Percentiles rank a stretch among this genome's conserved stretches.
phyloP scores from a whole-genome alignment of 2,888 invertebrate genomes.

The Lysandra bellargus region DNA sequence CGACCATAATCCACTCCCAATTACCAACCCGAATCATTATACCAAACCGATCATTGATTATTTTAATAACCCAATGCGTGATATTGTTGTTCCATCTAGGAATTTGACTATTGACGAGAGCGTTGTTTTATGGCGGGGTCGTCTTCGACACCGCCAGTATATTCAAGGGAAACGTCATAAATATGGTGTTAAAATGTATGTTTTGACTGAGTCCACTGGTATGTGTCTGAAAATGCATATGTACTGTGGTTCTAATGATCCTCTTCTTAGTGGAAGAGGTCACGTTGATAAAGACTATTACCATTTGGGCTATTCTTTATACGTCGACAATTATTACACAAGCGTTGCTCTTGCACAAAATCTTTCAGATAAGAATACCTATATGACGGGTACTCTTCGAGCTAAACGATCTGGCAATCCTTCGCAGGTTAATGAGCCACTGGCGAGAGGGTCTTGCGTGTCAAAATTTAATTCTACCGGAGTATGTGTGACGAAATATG shows the following conservation, averaged over 20 bases:
- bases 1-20: no score
- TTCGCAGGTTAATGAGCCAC: no score
- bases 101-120: constrained; percentile 49
- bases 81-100: not conserved
- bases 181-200: constrained; percentile 19
- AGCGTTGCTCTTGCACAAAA: constrained; percentile 27
- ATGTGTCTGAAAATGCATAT: not conserved
- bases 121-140: constrained; percentile 49
- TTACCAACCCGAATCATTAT: no score
- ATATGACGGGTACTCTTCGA: constrained; percentile 38
- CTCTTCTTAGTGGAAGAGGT: not conserved
- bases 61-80: constrained; percentile 3
- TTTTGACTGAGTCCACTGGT: not conserved
- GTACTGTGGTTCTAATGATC: not conserved
- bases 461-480: no score
- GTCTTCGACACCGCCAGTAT: constrained; percentile 49
- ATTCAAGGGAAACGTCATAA: constrained; percentile 24
- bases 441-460: no score
- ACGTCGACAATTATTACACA: constrained; percentile 33
- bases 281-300: not conserved
- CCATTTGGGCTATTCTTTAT: not conserved
- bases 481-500: no score
- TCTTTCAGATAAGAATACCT: constrained; percentile 37
- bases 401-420: constrained; percentile 27
- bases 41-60: not conserved